Conservation (phyloP, 2,797 vertebrate species). For the Megalops cyprinoides region DNA sequence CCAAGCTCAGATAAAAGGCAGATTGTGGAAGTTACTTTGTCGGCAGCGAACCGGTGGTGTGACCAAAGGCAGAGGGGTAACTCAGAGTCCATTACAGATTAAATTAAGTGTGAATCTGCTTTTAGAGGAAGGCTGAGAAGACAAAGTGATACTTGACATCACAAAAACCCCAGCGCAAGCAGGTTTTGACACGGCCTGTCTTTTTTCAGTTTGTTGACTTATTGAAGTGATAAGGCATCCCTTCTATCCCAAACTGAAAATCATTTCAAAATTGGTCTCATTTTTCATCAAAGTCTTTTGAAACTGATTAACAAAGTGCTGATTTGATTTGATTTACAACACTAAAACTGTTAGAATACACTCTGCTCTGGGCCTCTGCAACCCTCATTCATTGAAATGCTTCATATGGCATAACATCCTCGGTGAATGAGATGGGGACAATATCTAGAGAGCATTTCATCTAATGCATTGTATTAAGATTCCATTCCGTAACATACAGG, state of each 20-base stretch:
- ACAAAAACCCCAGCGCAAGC: not conserved
- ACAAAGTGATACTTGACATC: not conserved
- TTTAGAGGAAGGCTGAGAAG: no score
- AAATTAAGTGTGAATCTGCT: not conserved
- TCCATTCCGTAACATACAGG: not conserved
- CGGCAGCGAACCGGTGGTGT: not conserved
- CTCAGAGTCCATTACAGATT: conserved; percentile 7
- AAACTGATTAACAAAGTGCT: no score
- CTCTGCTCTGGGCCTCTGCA: no score
- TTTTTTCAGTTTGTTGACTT: not conserved
- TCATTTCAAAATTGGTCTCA: no score
- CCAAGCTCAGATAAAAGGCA: conserved; percentile 1
- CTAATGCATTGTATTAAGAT: not conserved
- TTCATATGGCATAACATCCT: not conserved
- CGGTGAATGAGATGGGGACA: not conserved
- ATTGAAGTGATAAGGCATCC: not conserved
- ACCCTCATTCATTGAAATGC: not conserved
- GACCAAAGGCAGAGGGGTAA: not conserved
- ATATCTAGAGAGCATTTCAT: not conserved
- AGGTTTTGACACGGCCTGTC: not conserved
- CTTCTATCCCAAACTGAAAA: no score
- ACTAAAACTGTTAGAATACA: no score
- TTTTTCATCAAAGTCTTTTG: no score
- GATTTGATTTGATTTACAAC: no score
- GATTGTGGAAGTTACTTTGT: not conserved